Evolutionary conservation across 2,797 vertebrate genomes (phyloP), one percentile per base, ranked within the genome.

Genomic region (Distichodus sexfasciatus): DNA sequence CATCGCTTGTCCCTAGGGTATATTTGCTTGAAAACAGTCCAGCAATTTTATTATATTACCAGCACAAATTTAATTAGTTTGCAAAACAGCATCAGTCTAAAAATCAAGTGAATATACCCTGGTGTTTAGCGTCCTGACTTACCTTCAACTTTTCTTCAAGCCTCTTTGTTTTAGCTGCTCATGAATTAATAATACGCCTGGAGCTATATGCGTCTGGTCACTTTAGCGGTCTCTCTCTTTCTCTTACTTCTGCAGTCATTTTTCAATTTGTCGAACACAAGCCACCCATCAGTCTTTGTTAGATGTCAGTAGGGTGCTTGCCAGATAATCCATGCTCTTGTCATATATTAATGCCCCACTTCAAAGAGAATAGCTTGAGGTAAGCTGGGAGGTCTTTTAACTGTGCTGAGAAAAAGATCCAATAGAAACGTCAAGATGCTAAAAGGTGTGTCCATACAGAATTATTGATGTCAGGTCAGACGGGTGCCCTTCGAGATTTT

Each of bases 41-140:
- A 69, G 36, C 50, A 40, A 35, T 40, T 50, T 47, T 67, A 71
- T 79, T 76, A 76, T 50, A 72, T 78, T 72, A 70, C 72, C 28
- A 54, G 51, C 46, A 26, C 51, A 62, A 40, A 71, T 79, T 71
- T 72, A 47, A 71, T 69, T 76, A 58, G 35, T n/a, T 31, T 43
- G 55, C 26, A n/a, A 50, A 63, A 43, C 24, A 58, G 51, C 66
- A 60, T 51, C 47, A 63, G 71, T 80, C 65, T 36, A 19, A 48
- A 55, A 50, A 47, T 68, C 19, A 61, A 62, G 35, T 69, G 48
- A 65, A 67, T 21, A 33, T 33, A 33, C 31, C 31, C 31, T 33
- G 31, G 4, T 33, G 9, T 4, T 4, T 4, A 33, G 9, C 4
- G 9, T 33, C 31, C 4, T 33, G 9, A 33, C 4, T 4, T 4